Evolutionary conservation across 1,140 invertebrate genomes (phyloP).

Genomic region (Pogonognathellus flavescens): DNA sequence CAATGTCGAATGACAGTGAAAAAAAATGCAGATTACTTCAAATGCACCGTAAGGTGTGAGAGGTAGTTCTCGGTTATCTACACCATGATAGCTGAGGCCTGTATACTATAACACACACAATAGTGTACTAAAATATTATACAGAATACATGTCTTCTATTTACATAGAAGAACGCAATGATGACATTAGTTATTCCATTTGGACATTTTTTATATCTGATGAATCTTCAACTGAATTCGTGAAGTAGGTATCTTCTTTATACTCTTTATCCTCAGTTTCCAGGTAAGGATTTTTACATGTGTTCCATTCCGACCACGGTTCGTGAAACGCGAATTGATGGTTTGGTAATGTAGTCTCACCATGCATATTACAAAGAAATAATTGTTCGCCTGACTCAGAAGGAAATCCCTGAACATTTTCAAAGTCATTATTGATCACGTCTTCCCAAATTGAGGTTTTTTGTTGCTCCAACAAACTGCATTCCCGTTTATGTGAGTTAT

Average conservation of each 20-base stretch:
- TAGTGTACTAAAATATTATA: no score
- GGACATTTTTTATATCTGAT: background rate
- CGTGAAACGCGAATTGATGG: background rate
- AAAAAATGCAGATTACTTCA: no score
- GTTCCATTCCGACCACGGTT: background rate
- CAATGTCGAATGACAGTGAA: no score
- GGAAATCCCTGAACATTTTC: background rate
- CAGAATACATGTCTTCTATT: no score
- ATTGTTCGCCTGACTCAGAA: background rate
- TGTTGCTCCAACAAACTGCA: background rate
- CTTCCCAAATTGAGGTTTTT: background rate
- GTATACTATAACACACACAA: no score
- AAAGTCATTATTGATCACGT: background rate
- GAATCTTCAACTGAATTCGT: background rate
- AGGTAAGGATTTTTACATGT: constrained; percentile 2
- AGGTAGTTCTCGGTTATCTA: no score
- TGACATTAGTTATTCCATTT: no score
- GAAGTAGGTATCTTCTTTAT: background rate
- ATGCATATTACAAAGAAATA: background rate
- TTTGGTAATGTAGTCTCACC: background rate
- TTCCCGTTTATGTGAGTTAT: background rate
- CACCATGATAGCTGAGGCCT: no score
- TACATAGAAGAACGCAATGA: no score
- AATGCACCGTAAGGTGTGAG: no score
- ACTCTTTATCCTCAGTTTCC: background rate